Percentiles rank a stretch among this genome's conserved stretches.
Conservation (phyloP, 1,140 invertebrate species). For the Micrasema longulum region DNA sequence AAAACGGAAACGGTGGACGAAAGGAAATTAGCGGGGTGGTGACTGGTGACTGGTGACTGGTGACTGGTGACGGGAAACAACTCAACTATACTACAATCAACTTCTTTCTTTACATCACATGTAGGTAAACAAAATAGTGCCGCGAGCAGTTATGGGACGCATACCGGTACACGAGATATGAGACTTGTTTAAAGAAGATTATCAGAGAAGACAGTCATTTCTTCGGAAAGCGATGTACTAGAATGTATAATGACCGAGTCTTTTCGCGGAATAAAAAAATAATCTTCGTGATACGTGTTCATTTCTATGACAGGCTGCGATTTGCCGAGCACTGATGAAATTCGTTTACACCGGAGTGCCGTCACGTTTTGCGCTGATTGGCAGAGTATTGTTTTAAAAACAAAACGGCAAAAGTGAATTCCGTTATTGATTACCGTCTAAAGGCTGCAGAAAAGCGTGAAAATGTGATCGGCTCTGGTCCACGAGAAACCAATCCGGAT, state of each 20-base stretch:
- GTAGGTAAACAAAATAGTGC: too few relatives aligned
- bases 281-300: neutral
- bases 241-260: too few relatives aligned
- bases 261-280: too few relatives aligned
- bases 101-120: too few relatives aligned
- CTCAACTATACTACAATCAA: too few relatives aligned
- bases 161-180: too few relatives aligned
- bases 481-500: too few relatives aligned
- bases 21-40: constrained; percentile 14
- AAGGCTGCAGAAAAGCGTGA: neutral
- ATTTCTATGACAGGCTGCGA: neutral
- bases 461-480: neutral
- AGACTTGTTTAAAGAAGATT: too few relatives aligned
- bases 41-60: constrained; percentile 21
- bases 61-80: too few relatives aligned
- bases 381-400: neutral
- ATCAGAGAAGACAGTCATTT: too few relatives aligned
- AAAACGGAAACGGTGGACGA: neutral
- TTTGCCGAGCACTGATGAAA: neutral
- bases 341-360: neutral
- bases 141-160: too few relatives aligned
- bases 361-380: neutral
- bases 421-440: constrained; percentile 18
- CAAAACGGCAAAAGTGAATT: neutral
- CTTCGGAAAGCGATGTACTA: too few relatives aligned